phyloP scores from a whole-genome alignment of 2,888 invertebrate species.

The Mellilla xanthometata region DNA sequence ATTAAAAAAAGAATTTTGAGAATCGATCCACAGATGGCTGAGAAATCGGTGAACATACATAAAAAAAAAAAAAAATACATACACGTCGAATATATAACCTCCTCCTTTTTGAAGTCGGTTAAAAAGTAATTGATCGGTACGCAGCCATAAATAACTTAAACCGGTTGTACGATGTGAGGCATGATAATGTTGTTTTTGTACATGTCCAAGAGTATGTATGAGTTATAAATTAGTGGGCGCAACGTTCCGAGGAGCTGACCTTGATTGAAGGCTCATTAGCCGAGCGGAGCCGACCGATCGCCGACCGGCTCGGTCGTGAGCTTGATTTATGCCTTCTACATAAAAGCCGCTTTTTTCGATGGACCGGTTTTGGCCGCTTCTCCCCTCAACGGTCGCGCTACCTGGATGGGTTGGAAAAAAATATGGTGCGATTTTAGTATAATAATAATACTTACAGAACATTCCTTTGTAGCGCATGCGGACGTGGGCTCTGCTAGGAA shows the following conservation, averaged over 20 bases:
- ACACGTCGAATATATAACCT: no score
- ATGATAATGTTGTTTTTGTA: slow-evolving; percentile 23
- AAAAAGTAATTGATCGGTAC: no score
- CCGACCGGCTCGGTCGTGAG: slow-evolving; percentile 70
- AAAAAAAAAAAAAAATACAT: no score
- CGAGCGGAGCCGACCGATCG: slow-evolving; percentile 42
- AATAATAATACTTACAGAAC: slow-evolving; percentile 79
- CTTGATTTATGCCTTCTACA: slow-evolving; percentile 76
- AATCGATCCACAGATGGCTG: no score
- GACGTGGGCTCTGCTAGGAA: slow-evolving; percentile 66
- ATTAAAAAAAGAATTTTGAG: no score
- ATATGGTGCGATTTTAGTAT: slow-evolving; percentile 66
- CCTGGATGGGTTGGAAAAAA: slow-evolving; percentile 68
- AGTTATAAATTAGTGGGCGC: slow-evolving; percentile 50
- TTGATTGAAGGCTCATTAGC: slow-evolving; percentile 80
- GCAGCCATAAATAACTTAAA: slow-evolving; percentile 6
- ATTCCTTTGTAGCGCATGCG: slow-evolving; percentile 78
- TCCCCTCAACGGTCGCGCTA: slow-evolving; percentile 59
- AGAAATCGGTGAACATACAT: no score
- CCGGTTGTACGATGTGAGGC: slow-evolving; percentile 16
- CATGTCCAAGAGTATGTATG: slow-evolving; percentile 37
- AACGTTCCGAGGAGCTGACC: slow-evolving; percentile 60
- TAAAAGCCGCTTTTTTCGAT: slow-evolving; percentile 60
- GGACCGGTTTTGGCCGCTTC: slow-evolving; percentile 64
- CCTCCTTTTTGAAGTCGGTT: no score